These are phyloP conservation scores for Salvator merianae DNA, from an alignment of 2,113 vertebrate genomes.

Conservation along the genomic window DNA sequence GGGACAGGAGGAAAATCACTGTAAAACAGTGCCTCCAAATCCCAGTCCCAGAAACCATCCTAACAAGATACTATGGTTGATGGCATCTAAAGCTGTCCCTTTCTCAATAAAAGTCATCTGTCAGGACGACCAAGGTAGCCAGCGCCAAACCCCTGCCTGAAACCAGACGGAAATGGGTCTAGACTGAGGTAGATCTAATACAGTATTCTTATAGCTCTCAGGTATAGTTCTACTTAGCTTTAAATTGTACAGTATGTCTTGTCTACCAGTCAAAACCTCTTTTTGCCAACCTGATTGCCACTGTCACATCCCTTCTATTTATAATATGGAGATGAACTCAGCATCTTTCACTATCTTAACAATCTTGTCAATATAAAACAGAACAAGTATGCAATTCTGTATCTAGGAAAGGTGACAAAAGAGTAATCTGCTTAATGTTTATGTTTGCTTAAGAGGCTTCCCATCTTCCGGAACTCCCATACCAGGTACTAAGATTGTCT, in stretches of 20 bases:
- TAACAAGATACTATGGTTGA: too few species aligned
- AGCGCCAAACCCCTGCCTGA: too few species aligned
- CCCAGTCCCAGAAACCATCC: too few species aligned
- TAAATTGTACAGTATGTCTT: too few species aligned
- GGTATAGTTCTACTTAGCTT: background rate
- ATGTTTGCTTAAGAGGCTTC: background rate
- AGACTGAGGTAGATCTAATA: too few species aligned
- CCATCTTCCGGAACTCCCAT: background rate
- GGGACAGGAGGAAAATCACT: too few species aligned
- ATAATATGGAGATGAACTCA: background rate
- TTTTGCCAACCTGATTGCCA: background rate
- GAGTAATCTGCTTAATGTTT: conserved; percentile 10
- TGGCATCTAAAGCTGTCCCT: too few species aligned
- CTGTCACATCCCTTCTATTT: background rate
- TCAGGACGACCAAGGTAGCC: too few species aligned
- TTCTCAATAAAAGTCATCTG: too few species aligned
- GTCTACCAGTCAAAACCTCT: background rate
- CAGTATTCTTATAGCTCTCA: background rate
- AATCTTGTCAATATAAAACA: background rate
- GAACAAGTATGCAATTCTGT: background rate
- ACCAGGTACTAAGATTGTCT: background rate
- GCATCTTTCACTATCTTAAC: background rate
- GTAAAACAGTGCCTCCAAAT: too few species aligned
- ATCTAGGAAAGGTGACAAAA: background rate
- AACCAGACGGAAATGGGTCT: too few species aligned